phyloP scores from a whole-genome alignment of 2,797 vertebrate species.

The Silurus aristotelis region DNA sequence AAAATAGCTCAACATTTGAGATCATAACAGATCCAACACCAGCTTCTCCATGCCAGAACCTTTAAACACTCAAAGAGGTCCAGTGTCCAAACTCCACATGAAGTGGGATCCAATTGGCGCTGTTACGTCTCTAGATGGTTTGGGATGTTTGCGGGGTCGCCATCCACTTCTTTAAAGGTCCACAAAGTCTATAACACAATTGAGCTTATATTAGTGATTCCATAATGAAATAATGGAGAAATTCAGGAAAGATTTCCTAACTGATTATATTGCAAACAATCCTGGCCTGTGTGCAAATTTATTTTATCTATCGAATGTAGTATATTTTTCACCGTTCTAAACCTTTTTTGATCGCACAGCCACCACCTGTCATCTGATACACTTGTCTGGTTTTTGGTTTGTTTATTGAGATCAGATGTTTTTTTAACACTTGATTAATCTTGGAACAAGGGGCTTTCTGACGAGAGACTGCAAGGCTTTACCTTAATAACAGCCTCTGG shows the following conservation, averaged over 20 bases:
- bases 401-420: slow-evolving; percentile 31
- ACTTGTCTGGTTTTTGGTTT: slow-evolving; percentile 20
- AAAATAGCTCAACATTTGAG: no score
- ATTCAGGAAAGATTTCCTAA: neutral
- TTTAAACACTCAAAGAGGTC: no score
- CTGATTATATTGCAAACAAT: neutral
- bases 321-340: neutral
- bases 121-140: no score
- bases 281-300: no score
- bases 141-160: no score
- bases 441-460: neutral
- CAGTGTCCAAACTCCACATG: no score
- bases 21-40: no score
- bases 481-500: neutral
- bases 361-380: slow-evolving; percentile 20
- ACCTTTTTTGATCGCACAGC: slow-evolving; percentile 2
- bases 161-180: no score
- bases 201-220: neutral
- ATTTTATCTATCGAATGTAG: no score
- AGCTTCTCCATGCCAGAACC: no score
- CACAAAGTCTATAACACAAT: neutral
- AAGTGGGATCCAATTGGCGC: no score
- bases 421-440: slow-evolving; percentile 33
- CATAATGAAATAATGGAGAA: neutral
- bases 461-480: neutral